Conservation (phyloP, 1,140 invertebrate species). For the Penaeus japonicus region DNA sequence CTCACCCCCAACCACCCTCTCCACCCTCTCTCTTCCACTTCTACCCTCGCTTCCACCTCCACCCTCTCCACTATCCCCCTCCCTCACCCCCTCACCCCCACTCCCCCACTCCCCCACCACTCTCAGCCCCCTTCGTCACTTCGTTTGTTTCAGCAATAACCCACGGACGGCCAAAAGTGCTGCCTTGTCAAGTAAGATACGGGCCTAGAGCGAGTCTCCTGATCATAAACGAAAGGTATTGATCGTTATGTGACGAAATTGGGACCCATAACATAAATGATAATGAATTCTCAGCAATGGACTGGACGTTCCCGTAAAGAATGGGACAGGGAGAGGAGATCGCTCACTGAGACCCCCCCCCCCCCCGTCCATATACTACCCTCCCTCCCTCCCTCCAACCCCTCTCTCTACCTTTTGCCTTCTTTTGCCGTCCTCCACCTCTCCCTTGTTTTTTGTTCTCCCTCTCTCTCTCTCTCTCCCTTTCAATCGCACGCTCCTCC, state of each 20-base stretch:
- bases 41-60: no score
- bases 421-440: not conserved
- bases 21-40: no score
- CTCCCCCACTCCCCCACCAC: no score
- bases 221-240: slow-evolving; percentile 23
- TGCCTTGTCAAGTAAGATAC: no score
- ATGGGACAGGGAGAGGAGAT: not conserved
- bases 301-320: not conserved
- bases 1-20: no score
- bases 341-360: not conserved
- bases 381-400: not conserved
- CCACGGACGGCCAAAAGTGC: no score
- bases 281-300: slow-evolving; percentile 30
- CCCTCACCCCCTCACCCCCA: no score
- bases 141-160: no score
- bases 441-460: not conserved
- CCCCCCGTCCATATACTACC: not conserved
- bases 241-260: slow-evolving; percentile 24
- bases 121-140: no score
- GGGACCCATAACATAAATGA: slow-evolving; percentile 37
- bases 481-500: no score
- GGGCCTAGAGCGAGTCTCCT: not conserved
- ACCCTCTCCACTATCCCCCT: no score
- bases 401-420: not conserved
- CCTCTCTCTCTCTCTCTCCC: not conserved